Base-by-base conservation (phyloP, 1,140 invertebrate species). In the Neomicropteryx cornuta region DNA sequence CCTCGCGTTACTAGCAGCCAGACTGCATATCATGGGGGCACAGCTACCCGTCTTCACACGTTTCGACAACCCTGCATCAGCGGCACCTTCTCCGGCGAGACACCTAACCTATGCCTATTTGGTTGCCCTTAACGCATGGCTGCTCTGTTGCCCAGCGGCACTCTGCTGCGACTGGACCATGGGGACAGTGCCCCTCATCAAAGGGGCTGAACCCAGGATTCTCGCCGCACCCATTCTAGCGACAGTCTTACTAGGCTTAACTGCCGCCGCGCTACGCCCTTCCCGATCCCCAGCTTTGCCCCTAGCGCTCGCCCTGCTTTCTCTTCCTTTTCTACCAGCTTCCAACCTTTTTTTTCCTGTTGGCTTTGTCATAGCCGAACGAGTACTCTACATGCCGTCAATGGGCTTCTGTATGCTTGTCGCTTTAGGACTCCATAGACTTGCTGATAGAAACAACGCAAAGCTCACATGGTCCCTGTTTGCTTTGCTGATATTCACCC, bases 131-230 rank as follows among this genome's bases (percentile, higher is more conserved):
- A 97, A 97, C 68, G 70, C 83, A 20, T 93, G 89, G 83, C 67
- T 97, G 27, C 68, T 97, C 31, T 70, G 94, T 22, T 82, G 89
- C 57, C 93, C 93, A 10, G 84, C 79, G 43, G 76, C 87, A 49
- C 73, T 97, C 11, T 96, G 92, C 68, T 97, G 92, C 64, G 94
- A 97, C 68, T 97, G 93, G 93, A 97, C 93, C 29, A 97, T 97
- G 94, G 92, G 91, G 22, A 96, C 93, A 18, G 82, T 97, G 36
- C 87, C 91, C 0, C 55, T 97, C 8, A 70, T 97, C 8, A 74
- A 80, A 39, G 81, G 79, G 22, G 44, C 71, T 1, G 94, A 97
- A 67, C 52, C 70, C 1, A 71, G 94, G 22, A 97, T 96, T 70
- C 43, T 94, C n/a, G 76, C 78, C 3, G 96, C 91, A 0, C 5